Base-by-base conservation (phyloP, 2,797 vertebrate species). In the Rhyacichthys aspro region DNA sequence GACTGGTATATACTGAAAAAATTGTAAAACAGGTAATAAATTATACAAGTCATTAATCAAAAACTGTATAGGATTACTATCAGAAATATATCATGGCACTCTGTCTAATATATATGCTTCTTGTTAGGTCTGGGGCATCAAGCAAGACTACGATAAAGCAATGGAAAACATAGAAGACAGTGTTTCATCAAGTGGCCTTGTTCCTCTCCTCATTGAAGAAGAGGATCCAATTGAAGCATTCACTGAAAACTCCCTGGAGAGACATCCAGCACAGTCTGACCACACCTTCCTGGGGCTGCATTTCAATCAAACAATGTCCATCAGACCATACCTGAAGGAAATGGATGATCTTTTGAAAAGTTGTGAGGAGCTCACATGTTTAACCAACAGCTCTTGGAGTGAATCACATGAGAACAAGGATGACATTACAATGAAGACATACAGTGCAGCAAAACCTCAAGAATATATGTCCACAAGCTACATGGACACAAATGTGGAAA, bases 301-400 rank as follows among this genome's bases (percentile, higher is more conserved):
- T 16, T 8, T 70, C 14, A 76, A 70, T 43, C 68, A 61, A 7
- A 52, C 83, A 0, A 7, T 63, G 9, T 88, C 89, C 5, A 95
- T 96, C 42, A 91, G 93, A 62, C 88, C 94, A 9, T 95, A 94
- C 78, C 83, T 96, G 0, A 90, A 92, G 9, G 92, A 95, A 0
- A 95, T 96, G 86, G 91, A 90, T 28, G 83, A 85, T 0, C 46
- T 90, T 4, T 57, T 91, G 47, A 87, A 73, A 88, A 94, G 84
- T 89, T 97, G 86, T 17, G 92, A 84, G 82, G 86, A 0, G 82
- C 91, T 80, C 81, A 72, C 18, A 49, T 55, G 41, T 39, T 61
- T 66, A 67, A n/a, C 41, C 0, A 74, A 86, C 53, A 60, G 56
- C 1, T 61, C 37, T n/a, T 45, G 42, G 46, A 50, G 14, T 0